Conservation (phyloP, 92 coral and sea anemone species). For the Epizoanthus fatuus region DNA sequence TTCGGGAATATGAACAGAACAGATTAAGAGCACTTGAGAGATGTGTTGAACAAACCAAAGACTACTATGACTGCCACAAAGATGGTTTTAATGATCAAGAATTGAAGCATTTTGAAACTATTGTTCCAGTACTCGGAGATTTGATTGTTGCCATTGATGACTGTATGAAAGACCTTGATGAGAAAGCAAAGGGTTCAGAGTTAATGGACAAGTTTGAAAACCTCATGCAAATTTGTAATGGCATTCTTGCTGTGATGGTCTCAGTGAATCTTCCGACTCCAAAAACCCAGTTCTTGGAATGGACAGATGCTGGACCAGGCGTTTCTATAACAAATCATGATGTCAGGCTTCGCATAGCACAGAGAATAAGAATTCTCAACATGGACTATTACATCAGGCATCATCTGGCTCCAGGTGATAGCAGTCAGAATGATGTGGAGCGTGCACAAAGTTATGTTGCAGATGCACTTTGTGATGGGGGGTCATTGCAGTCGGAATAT, state of each 20-base stretch:
- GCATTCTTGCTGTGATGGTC: too few relatives aligned
- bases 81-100: background rate
- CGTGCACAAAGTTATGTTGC: conserved; percentile 21
- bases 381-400: conserved; percentile 6
- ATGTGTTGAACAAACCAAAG: conserved; percentile 3
- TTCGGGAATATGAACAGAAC: background rate
- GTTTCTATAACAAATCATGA: conserved; percentile 2
- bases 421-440: conserved; percentile 29
- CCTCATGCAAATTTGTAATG: too few relatives aligned
- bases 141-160: too few relatives aligned
- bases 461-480: conserved; percentile 12
- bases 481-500: background rate
- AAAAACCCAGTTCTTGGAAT: too few relatives aligned
- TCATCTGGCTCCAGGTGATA: conserved; percentile 26
- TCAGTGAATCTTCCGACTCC: too few relatives aligned
- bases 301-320: too few relatives aligned
- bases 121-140: background rate
- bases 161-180: too few relatives aligned
- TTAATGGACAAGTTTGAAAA: too few relatives aligned
- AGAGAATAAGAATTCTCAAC: background rate
- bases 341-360: background rate
- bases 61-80: conserved; percentile 1
- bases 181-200: too few relatives aligned
- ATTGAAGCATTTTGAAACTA: background rate
- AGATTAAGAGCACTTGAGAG: conserved; percentile 1